Conservation (phyloP, 2,797 vertebrate genomes). For the Coluber constrictor region DNA sequence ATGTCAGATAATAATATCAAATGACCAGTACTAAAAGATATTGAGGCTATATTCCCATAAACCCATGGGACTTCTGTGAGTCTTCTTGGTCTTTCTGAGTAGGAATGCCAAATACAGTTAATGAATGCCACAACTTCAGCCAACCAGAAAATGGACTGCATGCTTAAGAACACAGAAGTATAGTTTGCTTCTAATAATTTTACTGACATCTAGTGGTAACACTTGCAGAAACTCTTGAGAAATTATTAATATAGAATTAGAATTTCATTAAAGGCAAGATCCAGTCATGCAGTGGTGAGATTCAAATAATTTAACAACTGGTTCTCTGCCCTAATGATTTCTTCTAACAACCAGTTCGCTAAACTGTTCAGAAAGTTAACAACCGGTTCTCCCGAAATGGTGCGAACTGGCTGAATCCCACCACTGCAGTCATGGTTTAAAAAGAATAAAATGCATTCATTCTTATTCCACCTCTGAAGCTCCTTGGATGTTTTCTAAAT, state of each 20-base stretch:
- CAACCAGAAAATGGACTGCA: neutral
- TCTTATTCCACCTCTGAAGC: neutral
- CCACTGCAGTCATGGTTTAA: neutral
- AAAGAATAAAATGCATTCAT: neutral
- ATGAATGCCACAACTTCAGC: neutral
- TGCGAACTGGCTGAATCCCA: too few species aligned
- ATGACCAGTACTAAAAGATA: neutral
- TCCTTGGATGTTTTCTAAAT: neutral
- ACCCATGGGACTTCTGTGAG: neutral
- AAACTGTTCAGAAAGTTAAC: too few species aligned
- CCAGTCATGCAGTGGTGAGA: neutral
- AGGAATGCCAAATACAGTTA: neutral
- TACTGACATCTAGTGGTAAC: slow-evolving; percentile 68
- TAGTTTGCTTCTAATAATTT: slow-evolving; percentile 22
- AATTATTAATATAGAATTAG: neutral
- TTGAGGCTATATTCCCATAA: neutral
- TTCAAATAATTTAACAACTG: too few species aligned
- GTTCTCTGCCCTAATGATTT: too few species aligned
- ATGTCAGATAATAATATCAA: neutral
- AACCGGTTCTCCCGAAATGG: too few species aligned
- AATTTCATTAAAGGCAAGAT: neutral
- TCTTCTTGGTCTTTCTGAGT: neutral
- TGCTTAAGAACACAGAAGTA: neutral
- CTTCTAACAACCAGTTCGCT: too few species aligned
- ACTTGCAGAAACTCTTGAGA: neutral